Evolutionary conservation across 2,888 invertebrate genomes (phyloP), one percentile per base, ranked within the genome.

Genomic region (Xestia sexstrigata): DNA sequence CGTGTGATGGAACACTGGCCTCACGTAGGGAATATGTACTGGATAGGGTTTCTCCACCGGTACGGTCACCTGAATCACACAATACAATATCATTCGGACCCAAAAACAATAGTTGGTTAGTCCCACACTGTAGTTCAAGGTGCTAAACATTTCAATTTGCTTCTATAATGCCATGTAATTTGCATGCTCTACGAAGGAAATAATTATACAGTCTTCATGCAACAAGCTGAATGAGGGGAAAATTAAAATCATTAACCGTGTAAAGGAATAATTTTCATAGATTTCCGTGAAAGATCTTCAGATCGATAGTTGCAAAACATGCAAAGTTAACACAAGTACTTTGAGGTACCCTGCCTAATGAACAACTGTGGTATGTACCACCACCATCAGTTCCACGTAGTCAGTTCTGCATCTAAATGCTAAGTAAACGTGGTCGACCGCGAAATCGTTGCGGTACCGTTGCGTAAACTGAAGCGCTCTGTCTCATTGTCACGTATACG

Each of bases 21-120:
- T 95, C 60, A 97, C 93, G 82, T 98, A 97, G 60, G 98, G 98
- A 60, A 98, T 97, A 85, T 97, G 97, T 3, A 98, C 97, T 45
- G 98, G 98, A 90, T 97, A 98, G 8, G 98, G 98, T 91, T 98
- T 97, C 73, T 98, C 97, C 67, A 98, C 97, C 87, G 98, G 97
- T 7, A 98, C 98, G 91, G 97, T 97, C 78, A 98, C 97, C 97
- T 97, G 89, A 23, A 83, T 78, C 30, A 84, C 65, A 82, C 39
- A 72, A 23, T 52, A 74, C 20, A 74, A 75, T 75, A 65, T 58
- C n/a, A 55, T 65, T 68, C 35, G 52, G 7, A 39, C 13, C 73
- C n/a, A 47, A 76, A 67, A 52, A 55, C 17, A 73, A 52, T 67
- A 17, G 7, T 35, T 26, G 20, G n/a, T 39, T 20, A 67, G 30